Evolutionary conservation across 2,888 invertebrate genomes (phyloP), one percentile per base, ranked within the genome.

Genomic region (Allophyes oxyacanthae): DNA sequence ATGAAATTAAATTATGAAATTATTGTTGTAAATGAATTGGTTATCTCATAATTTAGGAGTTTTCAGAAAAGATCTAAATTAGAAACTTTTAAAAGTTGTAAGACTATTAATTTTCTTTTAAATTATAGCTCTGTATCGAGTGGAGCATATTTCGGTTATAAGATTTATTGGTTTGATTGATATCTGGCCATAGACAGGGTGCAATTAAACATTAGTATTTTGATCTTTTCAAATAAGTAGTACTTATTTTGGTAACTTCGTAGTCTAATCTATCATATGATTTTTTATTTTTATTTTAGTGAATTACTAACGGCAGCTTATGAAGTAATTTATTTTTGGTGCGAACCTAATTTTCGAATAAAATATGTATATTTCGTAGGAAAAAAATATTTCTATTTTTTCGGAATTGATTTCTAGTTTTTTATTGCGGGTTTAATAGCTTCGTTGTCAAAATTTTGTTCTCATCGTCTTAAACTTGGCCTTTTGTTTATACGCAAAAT

Each of bases 1-100:
- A 52, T 69, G 75, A 72, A 74, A 74, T 74, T 69, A 74, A 55
- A 50, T 53, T 64, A 70, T 75, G 75, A 75, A 72, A 75, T 74
- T 75, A 75, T 72, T 58, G 45, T 55, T 65, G 40, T 55, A 37
- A 50, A 62, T 44, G 13, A 55, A 55, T 62, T 61, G 36, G 50
- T 44, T 64, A 43, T 42, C 43, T 72, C 50, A 41, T 60, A 61
- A 45, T 41, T 38, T 63, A 67, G 50, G 57, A 52, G 26, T 54
- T 62, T 58, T 51, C 44, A 11, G 11, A 50, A 67, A 70, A 54
- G 64, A 70, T 71, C 67, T 73, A 64, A 64, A 61, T 56, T 71
- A 54, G 51, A 34, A 51, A 60, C 44, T 54, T 62, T 14, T 59
- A 30, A 11, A 60, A 57, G 45, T 73, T 66, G 36, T 55, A 67